phyloP scores from a whole-genome alignment of 37 sponge, comb jelly and placozoan species.

The Tethya wilhelma region DNA sequence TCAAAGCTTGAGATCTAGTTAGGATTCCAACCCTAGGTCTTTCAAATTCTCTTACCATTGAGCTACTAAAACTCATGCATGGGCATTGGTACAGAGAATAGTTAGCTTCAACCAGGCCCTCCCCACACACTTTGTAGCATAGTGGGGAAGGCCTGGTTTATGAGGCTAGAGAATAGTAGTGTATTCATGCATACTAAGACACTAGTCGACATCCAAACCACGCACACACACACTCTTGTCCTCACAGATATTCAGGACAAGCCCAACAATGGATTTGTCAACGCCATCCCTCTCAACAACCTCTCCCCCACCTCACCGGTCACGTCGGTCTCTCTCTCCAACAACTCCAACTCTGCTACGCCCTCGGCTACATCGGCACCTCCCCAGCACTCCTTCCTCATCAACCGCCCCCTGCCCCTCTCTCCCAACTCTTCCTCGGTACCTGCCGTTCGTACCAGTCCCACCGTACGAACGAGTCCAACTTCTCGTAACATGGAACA shows the following conservation, averaged over 20 bases:
- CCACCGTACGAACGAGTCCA: background rate
- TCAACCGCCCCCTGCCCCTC: conserved; percentile 1
- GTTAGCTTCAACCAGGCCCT: too few relatives aligned
- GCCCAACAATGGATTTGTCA: conserved; percentile 2
- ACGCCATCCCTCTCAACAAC: conserved; percentile 2
- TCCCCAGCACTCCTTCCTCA: background rate
- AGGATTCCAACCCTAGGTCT: too few relatives aligned
- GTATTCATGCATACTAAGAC: too few relatives aligned
- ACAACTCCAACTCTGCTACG: background rate
- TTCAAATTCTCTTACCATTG: too few relatives aligned
- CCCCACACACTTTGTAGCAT: too few relatives aligned
- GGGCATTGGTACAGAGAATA: too few relatives aligned
- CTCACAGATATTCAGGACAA: conserved; percentile 6
- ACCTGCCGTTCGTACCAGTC: background rate
- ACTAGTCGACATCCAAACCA: too few relatives aligned
- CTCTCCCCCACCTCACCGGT: conserved; percentile 1
- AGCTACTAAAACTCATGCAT: too few relatives aligned
- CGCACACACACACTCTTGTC: background rate
- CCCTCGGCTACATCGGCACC: background rate
- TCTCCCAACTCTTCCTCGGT: background rate
- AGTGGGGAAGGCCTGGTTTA: too few relatives aligned
- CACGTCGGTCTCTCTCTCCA: conserved; percentile 4
- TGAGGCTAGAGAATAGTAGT: too few relatives aligned
- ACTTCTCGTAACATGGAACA: background rate
- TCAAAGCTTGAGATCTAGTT: too few relatives aligned